These are phyloP conservation scores for Clupea harengus DNA, from an alignment of 2,113 vertebrate species.

Conservation along the genomic window DNA sequence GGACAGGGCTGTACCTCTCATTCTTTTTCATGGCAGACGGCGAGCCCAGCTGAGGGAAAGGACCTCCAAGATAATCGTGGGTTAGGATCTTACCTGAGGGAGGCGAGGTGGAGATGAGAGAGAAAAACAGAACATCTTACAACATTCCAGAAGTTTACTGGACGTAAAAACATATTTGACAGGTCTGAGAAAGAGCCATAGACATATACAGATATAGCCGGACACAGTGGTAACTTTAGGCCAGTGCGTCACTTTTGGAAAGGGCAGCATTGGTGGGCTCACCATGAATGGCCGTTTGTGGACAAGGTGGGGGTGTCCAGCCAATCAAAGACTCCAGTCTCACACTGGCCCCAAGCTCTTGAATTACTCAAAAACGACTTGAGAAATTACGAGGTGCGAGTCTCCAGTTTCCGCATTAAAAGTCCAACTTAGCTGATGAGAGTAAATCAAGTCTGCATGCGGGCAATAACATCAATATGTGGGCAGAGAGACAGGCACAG, in stretches of 20 bases:
- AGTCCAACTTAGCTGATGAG: neutral
- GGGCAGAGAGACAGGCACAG: neutral
- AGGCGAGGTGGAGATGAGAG: neutral
- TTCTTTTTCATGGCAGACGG: constrained; percentile 61
- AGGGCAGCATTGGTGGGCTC: neutral
- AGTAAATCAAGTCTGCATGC: neutral
- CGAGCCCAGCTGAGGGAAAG: neutral
- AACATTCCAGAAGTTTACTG: no score
- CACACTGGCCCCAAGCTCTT: neutral
- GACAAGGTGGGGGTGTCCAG: neutral
- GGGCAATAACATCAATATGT: neutral
- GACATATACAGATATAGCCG: constrained; percentile 12
- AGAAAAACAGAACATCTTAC: neutral
- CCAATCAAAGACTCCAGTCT: neutral
- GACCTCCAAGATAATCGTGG: constrained; percentile 12
- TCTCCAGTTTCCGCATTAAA: neutral
- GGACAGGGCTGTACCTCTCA: constrained; percentile 63
- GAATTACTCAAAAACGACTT: constrained; percentile 13
- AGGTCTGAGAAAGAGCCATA: neutral
- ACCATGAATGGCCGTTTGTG: constrained; percentile 12
- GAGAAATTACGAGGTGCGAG: neutral
- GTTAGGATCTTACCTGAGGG: constrained; percentile 37
- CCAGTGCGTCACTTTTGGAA: neutral
- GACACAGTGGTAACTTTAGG: constrained; percentile 10
- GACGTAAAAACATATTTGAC: constrained; percentile 15